phyloP scores from a whole-genome alignment of 2,113 vertebrate species.

The Neofelis nebulosa region DNA sequence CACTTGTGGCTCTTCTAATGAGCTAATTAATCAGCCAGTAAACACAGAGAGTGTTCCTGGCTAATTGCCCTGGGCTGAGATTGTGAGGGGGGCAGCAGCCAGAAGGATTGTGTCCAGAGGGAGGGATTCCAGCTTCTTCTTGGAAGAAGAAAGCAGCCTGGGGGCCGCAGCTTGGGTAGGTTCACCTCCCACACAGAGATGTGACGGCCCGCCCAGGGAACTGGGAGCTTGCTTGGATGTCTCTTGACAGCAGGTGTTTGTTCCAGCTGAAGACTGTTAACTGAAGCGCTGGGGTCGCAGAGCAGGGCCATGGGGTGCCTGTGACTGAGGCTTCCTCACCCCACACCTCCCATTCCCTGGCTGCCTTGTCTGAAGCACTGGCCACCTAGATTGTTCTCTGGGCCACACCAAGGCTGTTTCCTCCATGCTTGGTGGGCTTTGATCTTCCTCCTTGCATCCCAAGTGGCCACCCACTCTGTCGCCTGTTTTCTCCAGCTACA shows the following conservation, averaged over 20 bases:
- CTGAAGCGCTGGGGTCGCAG: neutral
- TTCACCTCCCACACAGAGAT: neutral
- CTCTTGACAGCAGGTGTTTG: constrained; percentile 55
- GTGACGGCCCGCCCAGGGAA: neutral
- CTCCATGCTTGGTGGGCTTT: constrained; percentile 57
- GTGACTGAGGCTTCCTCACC: neutral
- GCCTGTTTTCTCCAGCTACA: constrained; percentile 62
- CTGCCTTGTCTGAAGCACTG: neutral
- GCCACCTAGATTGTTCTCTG: constrained; percentile 65
- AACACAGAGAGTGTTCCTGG: neutral
- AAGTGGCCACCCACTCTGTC: constrained; percentile 73
- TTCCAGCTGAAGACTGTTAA: neutral
- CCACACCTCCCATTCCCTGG: neutral
- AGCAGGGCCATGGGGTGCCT: neutral
- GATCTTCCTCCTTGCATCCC: constrained; percentile 63
- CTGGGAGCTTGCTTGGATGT: neutral
- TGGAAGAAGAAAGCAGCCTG: neutral
- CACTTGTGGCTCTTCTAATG: neutral
- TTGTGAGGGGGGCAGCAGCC: neutral
- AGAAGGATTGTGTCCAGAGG: constrained; percentile 28
- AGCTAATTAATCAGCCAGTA: neutral
- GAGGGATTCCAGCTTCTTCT: constrained; percentile 52
- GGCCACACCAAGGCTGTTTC: neutral
- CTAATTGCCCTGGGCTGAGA: neutral
- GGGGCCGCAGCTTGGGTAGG: neutral